phyloP scores from a whole-genome alignment of 2,797 vertebrate genomes.

The Myoxocephalus aenaeus region DNA sequence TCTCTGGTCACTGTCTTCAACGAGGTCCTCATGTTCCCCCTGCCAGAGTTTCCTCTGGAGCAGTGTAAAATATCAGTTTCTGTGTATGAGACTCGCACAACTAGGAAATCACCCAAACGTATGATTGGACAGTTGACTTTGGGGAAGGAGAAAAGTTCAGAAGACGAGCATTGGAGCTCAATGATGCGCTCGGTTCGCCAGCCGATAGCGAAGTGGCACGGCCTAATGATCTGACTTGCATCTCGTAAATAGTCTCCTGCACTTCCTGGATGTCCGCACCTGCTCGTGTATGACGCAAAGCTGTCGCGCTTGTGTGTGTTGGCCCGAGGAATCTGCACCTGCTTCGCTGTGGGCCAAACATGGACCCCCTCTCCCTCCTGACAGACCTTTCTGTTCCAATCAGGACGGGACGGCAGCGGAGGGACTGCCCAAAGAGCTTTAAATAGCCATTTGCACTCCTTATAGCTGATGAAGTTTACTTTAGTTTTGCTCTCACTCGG shows the following conservation, averaged over 20 bases:
- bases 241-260: neutral
- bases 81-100: constrained; percentile 72
- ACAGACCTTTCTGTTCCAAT: neutral
- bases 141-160: constrained; percentile 69
- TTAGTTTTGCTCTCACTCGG: neutral
- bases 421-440: neutral
- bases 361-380: neutral
- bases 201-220: constrained; percentile 82
- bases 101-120: constrained; percentile 67
- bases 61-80: constrained; percentile 79
- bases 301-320: neutral
- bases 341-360: neutral
- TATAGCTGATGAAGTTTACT: neutral
- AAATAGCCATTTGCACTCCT: neutral
- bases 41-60: constrained; percentile 75
- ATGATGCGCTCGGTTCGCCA: constrained; percentile 85
- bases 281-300: neutral
- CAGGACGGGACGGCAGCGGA: neutral
- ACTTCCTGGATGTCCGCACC: neutral
- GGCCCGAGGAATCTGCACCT: neutral
- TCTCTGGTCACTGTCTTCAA: constrained; percentile 82
- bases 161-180: constrained; percentile 82
- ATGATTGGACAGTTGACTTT: constrained; percentile 81
- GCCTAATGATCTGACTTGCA: constrained; percentile 68
- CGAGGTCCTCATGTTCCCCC: constrained; percentile 82